These are phyloP conservation scores for Gadopsis marmoratus DNA, from an alignment of 2,797 vertebrate genomes.

Conservation along the genomic window DNA sequence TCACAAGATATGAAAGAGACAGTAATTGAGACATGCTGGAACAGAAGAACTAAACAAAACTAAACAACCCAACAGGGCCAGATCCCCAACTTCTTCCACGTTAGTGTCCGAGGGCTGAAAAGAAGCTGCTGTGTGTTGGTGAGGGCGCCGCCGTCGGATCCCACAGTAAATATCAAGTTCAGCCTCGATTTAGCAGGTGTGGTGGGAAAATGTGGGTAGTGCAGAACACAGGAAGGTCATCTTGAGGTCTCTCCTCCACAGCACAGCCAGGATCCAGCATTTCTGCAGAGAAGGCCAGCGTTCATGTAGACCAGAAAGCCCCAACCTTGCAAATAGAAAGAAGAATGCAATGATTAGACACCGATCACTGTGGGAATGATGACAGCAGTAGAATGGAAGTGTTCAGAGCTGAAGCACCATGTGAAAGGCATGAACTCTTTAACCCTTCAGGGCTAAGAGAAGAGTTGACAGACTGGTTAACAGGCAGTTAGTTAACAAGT, in stretches of 20 bases:
- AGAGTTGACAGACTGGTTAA: neutral
- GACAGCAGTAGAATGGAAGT: neutral
- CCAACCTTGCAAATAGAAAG: slow-evolving; percentile 12
- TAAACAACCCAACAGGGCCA: neutral
- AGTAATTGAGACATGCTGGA: neutral
- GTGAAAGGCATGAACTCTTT: neutral
- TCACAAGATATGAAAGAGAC: slow-evolving; percentile 27
- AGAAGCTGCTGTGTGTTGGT: neutral
- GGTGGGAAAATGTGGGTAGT: neutral
- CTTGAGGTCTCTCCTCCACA: neutral
- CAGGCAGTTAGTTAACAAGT: neutral
- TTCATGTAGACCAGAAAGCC: neutral
- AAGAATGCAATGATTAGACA: neutral
- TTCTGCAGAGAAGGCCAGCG: neutral
- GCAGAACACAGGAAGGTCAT: slow-evolving; percentile 2
- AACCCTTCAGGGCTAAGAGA: neutral
- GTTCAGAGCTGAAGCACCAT: neutral
- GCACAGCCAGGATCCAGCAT: slow-evolving; percentile 37
- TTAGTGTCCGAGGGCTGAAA: slow-evolving; percentile 11
- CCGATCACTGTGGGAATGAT: neutral
- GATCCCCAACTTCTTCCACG: neutral
- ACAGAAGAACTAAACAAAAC: neutral
- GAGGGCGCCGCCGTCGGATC: neutral
- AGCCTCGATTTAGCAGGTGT: neutral
- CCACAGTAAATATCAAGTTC: neutral